A percentile compares a stretch with the other conserved stretches of the same genome.
These are phyloP conservation scores for Temnothorax longispinosus DNA, from an alignment of 1,140 invertebrate species.

Conservation along the genomic window DNA sequence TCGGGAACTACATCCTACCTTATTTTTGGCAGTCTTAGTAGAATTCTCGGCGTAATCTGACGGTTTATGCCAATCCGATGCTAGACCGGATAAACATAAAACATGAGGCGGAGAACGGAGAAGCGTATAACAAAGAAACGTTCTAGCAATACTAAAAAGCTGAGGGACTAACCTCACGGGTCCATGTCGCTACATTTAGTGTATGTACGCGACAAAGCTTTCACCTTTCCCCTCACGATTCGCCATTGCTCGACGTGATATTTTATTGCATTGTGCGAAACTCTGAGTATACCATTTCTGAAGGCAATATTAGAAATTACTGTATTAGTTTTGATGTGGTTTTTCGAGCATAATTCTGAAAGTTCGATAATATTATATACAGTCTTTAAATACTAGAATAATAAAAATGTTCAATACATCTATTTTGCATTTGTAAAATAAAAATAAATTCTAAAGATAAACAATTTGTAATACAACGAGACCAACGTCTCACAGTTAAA, in stretches of 20 bases:
- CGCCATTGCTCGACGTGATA: background rate
- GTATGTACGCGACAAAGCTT: slow-evolving; percentile 35
- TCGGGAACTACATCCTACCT: background rate
- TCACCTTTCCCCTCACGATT: slow-evolving; percentile 32
- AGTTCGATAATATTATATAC: background rate
- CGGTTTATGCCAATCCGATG: slow-evolving; percentile 70
- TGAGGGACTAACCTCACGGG: slow-evolving; percentile 21
- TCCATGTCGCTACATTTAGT: slow-evolving; percentile 44
- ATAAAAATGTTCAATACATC: background rate
- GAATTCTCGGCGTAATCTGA: slow-evolving; percentile 69
- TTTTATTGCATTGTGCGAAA: slow-evolving; percentile 9
- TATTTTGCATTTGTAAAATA: slow-evolving; percentile 6
- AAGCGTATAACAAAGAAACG: slow-evolving; percentile 65
- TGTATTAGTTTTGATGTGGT: background rate
- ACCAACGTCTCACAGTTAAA: background rate
- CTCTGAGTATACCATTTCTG: background rate
- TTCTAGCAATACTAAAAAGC: slow-evolving; percentile 55
- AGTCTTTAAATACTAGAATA: background rate
- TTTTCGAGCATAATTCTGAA: background rate
- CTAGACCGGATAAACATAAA: slow-evolving; percentile 78
- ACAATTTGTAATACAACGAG: background rate
- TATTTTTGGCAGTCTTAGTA: slow-evolving; percentile 13
- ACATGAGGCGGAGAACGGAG: slow-evolving; percentile 49
- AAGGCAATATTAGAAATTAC: slow-evolving; percentile 17
- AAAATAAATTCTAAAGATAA: background rate